Evolutionary conservation across 2,888 invertebrate genomes (phyloP).

Genomic region (Lithophane leautieri): DNA sequence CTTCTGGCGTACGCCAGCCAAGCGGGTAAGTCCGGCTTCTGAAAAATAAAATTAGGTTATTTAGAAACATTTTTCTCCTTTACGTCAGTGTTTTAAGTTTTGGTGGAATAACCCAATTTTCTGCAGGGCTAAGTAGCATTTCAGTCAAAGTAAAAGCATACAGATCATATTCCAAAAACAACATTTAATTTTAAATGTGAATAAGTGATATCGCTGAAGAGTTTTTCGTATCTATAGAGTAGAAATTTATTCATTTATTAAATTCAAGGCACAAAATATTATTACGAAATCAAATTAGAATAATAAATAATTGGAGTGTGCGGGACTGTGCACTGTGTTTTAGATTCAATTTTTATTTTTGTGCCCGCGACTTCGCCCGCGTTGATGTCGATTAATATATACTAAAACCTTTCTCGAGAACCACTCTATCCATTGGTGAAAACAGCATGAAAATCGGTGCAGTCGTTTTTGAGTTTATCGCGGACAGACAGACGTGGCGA

Average conservation of each 20-base stretch:
- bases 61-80: not conserved
- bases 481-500: too few species aligned
- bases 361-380: too few species aligned
- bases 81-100: not conserved
- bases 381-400: too few species aligned
- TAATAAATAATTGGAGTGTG: too few species aligned
- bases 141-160: not conserved
- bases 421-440: too few species aligned
- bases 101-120: not conserved
- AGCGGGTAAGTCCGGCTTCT: conserved; percentile 88
- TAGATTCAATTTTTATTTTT: too few species aligned
- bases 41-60: conserved; percentile 64
- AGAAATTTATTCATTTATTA: not conserved
- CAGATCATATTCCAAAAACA: too few species aligned
- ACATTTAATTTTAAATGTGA: not conserved
- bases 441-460: too few species aligned
- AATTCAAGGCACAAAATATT: not conserved
- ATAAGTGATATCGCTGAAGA: not conserved
- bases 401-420: too few species aligned
- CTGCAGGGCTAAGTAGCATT: not conserved
- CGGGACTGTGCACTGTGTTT: too few species aligned
- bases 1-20: conserved; percentile 97
- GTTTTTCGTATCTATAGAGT: not conserved
- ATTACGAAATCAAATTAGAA: not conserved
- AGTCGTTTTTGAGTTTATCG: too few species aligned